Base-by-base conservation (phyloP, 2,113 vertebrate species). In the Caranx melampygus region DNA sequence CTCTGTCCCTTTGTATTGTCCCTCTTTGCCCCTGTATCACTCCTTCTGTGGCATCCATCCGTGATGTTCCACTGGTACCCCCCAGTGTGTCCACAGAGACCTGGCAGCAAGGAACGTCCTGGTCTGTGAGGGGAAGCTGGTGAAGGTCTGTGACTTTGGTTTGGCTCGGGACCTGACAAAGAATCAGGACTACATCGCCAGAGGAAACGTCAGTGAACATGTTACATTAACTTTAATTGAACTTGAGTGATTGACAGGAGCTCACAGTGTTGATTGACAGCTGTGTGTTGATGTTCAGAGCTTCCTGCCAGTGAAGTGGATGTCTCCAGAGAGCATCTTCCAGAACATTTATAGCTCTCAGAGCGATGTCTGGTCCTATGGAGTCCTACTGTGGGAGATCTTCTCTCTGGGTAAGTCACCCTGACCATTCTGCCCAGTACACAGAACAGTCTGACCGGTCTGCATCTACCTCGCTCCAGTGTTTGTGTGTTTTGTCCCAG, bases 321-420 rank as follows among this genome's bases (percentile, higher is more conserved):
- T 93, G 92, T 62, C 91, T 59, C 92, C 91, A 26, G 92, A 93
- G 82, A 92, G 91, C 78, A 95, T 97, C 88, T 97, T 97, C 93
- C 96, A 96, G 79, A 97, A 95, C 78, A 93, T 97, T 14, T 97
- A 97, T 87, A 97, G 96, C 75, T 96, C 94, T 0, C 89, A 96
- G 86, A 98, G 97, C 0, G 96, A 98, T 0, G 96, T 97, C 40
- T 98, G 97, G 97, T 97, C 97, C 69, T 98, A 96, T 0, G 97
- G 96, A 26, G 95, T 98, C 74, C 87, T 98, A 0, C 96, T 98
- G 35, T 98, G 96, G 97, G 97, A 98, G 90, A 97, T 98, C 92
- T 98, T 97, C 92, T 96, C 96, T 6, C 89, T 98, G 71, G 97
- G 97, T 97, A 93, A n/a, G 20, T 35, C 16, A 58, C 4, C 13